phyloP scores from a whole-genome alignment of 2,113 vertebrate species.

The Anolis carolinensis region DNA sequence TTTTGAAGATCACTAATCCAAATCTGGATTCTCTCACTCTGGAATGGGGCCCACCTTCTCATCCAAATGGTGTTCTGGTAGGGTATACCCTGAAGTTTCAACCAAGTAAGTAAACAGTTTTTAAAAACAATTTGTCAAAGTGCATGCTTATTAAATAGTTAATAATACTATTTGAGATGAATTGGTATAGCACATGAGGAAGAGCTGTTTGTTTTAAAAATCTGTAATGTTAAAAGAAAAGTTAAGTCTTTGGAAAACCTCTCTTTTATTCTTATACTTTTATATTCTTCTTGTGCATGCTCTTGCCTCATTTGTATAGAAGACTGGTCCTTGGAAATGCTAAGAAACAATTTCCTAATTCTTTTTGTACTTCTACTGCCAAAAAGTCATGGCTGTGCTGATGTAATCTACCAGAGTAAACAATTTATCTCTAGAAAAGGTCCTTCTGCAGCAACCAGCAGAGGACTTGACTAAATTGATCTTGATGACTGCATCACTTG shows the following conservation, averaged over 20 bases:
- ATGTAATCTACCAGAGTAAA: not conserved
- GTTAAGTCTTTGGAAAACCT: not conserved
- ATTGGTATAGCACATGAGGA: not conserved
- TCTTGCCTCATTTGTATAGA: not conserved
- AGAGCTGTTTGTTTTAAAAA: not conserved
- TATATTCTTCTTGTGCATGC: not conserved
- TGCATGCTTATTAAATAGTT: not conserved
- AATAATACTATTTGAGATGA: no score
- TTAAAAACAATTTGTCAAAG: not conserved
- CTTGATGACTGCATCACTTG: not conserved
- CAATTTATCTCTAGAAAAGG: not conserved
- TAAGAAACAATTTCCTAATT: not conserved
- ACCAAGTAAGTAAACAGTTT: constrained; percentile 83
- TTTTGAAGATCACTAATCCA: constrained; percentile 82
- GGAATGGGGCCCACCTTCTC: constrained; percentile 89
- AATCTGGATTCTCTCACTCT: constrained; percentile 89
- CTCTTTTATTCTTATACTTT: not conserved
- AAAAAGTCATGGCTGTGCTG: not conserved
- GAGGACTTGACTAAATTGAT: not conserved
- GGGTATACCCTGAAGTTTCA: constrained; percentile 93
- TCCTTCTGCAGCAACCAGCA: not conserved
- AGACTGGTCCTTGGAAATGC: not conserved
- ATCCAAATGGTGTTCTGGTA: constrained; percentile 88
- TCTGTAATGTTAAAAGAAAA: not conserved
- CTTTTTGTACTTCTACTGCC: not conserved